Evolutionary conservation across 92 coral and sea anemone species (phyloP), one percentile per base, ranked within the genome.

Genomic region (Epizoanthus ramosus): DNA sequence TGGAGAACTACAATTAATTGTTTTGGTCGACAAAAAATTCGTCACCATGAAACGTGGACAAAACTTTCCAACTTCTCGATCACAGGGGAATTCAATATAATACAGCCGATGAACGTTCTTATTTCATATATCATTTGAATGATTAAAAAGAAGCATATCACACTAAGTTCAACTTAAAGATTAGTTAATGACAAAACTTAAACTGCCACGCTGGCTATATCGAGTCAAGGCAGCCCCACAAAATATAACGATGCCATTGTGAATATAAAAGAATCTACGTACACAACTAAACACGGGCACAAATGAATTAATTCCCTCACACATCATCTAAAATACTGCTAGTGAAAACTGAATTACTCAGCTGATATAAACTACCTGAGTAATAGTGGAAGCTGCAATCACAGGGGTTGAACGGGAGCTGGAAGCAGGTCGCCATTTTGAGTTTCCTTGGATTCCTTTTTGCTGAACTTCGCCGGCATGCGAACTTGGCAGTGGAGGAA

Each of bases 401-500:
- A 91, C 91, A 17, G 91, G 92, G 3, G 96, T 92, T 19, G 93
- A 80, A 10, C 80, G 79, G 6, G 92, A 74, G 37, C 60, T 52
- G 61, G 57, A 59, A 33, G 82, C 21, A 41, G 82, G 82, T 57
- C 98, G 93, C 98, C 98, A 93, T 89, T 89, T 89, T 67, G 87
- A 60, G 79, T 84, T 85, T 59, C 82, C 79, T 68, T 80, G 90
- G 47, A 91, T 73, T 53, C 86, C 87, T 63, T 85, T 83, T 31
- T 85, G 98, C 24, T 90, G 88, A 24, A 84, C 92, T 85, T 89
- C 89, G n/a, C 92, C 90, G 22, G 89, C 88, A 65, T 88, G 90
- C 4, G 99, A 85, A 77, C 93, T 88, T 8, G 99, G 99, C 16
- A 97, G 86, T 5, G 98, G 98, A 60, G 99, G 99, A 67, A 97